Conservation (phyloP, 2,113 vertebrate species). For the Burhinus oedicnemus region DNA sequence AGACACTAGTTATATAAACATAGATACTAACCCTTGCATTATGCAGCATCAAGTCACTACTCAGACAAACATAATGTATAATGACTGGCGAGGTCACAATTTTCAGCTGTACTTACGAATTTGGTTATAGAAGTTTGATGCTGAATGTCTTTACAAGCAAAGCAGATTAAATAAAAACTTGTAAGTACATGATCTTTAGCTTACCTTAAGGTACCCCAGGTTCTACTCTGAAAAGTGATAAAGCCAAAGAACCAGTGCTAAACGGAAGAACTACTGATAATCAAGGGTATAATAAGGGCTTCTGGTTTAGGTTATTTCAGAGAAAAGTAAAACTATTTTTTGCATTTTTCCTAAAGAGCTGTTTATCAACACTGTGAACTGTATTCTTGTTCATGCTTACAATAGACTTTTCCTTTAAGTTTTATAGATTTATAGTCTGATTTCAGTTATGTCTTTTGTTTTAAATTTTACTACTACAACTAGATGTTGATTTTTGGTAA, state of each 20-base stretch:
- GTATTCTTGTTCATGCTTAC: background rate
- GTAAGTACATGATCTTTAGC: background rate
- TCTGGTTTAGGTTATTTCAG: background rate
- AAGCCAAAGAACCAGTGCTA: background rate
- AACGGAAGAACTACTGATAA: background rate
- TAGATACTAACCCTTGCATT: background rate
- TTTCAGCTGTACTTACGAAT: background rate
- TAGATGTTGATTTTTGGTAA: background rate
- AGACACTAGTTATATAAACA: background rate
- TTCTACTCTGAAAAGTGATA: background rate
- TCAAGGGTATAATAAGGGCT: background rate
- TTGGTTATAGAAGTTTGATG: background rate
- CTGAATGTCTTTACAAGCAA: background rate
- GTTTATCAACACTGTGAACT: background rate
- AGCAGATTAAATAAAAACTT: background rate
- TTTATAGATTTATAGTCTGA: background rate
- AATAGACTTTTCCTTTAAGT: background rate
- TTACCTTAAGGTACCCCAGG: background rate
- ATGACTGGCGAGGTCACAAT: background rate
- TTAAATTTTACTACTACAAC: background rate
- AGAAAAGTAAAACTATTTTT: background rate
- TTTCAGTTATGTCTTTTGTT: background rate
- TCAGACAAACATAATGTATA: background rate
- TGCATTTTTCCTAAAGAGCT: background rate
- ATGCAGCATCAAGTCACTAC: background rate